These are phyloP conservation scores for Drosophila basisetae DNA, from an alignment of 2,888 invertebrate species.

Conservation along the genomic window DNA sequence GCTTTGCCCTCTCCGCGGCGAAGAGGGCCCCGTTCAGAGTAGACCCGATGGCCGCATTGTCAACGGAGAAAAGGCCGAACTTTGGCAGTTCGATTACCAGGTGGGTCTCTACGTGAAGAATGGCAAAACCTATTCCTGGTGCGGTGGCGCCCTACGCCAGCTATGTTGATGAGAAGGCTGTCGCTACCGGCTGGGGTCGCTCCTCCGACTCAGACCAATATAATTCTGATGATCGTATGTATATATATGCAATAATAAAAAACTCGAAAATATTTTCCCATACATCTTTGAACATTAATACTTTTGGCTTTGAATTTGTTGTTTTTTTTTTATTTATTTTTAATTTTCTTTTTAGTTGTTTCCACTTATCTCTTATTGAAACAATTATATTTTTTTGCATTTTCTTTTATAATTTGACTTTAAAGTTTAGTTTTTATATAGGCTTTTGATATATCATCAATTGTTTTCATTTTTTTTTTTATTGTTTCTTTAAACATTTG, in stretches of 20 bases:
- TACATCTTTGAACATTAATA: neutral
- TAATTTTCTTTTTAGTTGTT: conserved; percentile 42
- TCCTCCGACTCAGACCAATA: conserved; percentile 57
- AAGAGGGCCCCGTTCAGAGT: conserved; percentile 33
- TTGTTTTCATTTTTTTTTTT: conserved; percentile 35
- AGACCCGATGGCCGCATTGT: conserved; percentile 70
- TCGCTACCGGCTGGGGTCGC: conserved; percentile 82
- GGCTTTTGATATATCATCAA: conserved; percentile 58
- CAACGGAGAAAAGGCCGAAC: conserved; percentile 64
- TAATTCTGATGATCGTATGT: conserved; percentile 48
- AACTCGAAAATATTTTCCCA: neutral
- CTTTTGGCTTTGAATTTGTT: conserved; percentile 7
- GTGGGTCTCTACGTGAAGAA: conserved; percentile 70
- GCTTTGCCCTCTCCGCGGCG: conserved; percentile 64
- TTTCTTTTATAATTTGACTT: conserved; percentile 65
- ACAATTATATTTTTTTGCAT: conserved; percentile 35
- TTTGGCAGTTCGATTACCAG: conserved; percentile 74
- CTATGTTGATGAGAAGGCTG: conserved; percentile 55
- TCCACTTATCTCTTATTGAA: conserved; percentile 46
- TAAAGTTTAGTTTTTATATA: conserved; percentile 66
- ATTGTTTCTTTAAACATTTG: conserved; percentile 68
- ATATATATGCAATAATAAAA: no score
- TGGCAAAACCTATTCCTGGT: conserved; percentile 61
- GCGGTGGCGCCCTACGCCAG: conserved; percentile 76
- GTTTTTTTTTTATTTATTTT: conserved; percentile 18